These are phyloP conservation scores for Psettodes erumei DNA, from an alignment of 2,113 vertebrate genomes.

Conservation along the genomic window DNA sequence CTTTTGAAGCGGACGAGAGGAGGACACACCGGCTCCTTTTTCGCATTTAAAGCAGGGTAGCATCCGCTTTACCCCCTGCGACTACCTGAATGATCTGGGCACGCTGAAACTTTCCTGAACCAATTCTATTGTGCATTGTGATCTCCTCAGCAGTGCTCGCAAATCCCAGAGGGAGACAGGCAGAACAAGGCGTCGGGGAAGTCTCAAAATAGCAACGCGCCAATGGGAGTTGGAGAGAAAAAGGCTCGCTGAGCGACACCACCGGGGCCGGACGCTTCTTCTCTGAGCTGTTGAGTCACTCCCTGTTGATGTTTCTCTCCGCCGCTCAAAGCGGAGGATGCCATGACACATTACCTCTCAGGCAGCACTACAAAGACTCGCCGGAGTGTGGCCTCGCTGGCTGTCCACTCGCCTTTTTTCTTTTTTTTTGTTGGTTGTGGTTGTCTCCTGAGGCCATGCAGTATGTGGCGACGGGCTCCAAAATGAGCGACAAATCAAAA, in stretches of 20 bases:
- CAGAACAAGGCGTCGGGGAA: conserved; percentile 67
- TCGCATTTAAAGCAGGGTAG: conserved; percentile 30
- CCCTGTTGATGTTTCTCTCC: conserved; percentile 59
- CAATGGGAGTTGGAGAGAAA: conserved; percentile 67
- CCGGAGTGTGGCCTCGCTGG: conserved; percentile 51
- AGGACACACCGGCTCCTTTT: conserved; percentile 18
- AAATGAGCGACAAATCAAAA: no score
- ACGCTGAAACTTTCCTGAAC: conserved; percentile 56
- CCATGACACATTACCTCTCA: conserved; percentile 65
- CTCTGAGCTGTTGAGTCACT: conserved; percentile 63
- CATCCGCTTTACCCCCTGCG: conserved; percentile 46
- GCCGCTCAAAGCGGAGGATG: conserved; percentile 58
- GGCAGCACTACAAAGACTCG: conserved; percentile 66
- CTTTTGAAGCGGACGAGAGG: neutral
- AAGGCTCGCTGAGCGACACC: conserved; percentile 38
- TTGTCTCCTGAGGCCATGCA: conserved; percentile 29
- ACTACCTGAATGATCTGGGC: conserved; percentile 49
- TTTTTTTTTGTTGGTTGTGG: conserved; percentile 54
- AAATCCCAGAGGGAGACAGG: conserved; percentile 59
- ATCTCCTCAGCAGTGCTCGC: conserved; percentile 56
- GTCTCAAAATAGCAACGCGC: conserved; percentile 75
- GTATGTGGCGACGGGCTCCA: neutral
- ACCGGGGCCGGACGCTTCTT: conserved; percentile 56
- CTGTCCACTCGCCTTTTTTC: conserved; percentile 31
- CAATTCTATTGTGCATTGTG: conserved; percentile 58